Conservation (phyloP, 2,113 vertebrate genomes). For the Psittacus erithacus region DNA sequence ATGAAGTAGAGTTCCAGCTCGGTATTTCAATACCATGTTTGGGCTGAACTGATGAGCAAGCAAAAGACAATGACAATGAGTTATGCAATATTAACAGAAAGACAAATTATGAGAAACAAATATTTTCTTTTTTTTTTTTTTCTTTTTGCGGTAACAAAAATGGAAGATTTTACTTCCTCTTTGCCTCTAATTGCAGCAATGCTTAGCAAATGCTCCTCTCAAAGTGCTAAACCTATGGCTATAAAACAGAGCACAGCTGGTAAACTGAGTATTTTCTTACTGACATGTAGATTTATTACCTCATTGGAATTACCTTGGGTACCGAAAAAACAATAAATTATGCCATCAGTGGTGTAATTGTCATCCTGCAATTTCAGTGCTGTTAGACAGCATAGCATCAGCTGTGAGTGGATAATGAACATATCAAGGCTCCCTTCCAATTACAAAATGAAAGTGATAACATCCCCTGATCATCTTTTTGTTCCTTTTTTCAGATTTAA, state of each 20-base stretch:
- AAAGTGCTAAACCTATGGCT: slow-evolving; percentile 11
- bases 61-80: background rate
- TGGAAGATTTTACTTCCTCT: slow-evolving; percentile 1
- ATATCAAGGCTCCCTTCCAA: background rate
- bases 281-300: slow-evolving; percentile 39
- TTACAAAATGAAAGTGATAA: background rate
- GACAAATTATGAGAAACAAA: background rate
- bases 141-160: background rate
- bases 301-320: slow-evolving; percentile 43
- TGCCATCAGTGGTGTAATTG: background rate
- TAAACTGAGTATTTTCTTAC: slow-evolving; percentile 45
- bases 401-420: background rate
- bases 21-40: background rate
- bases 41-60: slow-evolving; percentile 2
- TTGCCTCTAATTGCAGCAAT: background rate
- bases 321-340: slow-evolving; percentile 22
- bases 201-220: background rate
- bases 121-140: background rate
- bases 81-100: background rate
- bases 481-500: background rate
- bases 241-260: slow-evolving; percentile 47
- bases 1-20: background rate
- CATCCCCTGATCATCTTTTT: background rate
- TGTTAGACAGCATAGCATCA: background rate
- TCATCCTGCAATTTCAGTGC: slow-evolving; percentile 15